These are phyloP conservation scores for Myripristis murdjan DNA, from an alignment of 2,797 vertebrate species.

Conservation along the genomic window DNA sequence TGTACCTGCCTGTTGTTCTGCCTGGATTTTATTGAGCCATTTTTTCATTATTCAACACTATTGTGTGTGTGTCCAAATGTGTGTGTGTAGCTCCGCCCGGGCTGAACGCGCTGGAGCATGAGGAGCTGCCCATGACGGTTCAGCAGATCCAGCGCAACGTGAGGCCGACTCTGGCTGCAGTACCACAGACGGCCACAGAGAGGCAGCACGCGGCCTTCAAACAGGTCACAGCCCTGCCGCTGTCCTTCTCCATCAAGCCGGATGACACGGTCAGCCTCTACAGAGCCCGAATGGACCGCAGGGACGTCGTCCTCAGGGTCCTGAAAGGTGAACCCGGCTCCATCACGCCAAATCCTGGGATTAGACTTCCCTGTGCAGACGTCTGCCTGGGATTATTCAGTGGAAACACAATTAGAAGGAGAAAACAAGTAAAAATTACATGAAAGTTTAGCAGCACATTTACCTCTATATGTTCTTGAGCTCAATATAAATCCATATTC, in stretches of 20 bases:
- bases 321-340: constrained; percentile 74
- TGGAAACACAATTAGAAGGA: no score
- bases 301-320: constrained; percentile 73
- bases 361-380: not conserved
- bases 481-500: no score
- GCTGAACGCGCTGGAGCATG: constrained; percentile 82
- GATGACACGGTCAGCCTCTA: constrained; percentile 52
- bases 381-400: no score
- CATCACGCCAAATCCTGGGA: not conserved
- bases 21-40: no score
- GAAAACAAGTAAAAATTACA: no score
- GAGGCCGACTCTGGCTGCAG: constrained; percentile 30
- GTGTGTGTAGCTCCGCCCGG: constrained; percentile 76
- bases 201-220: constrained; percentile 64
- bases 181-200: constrained; percentile 49
- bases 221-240: constrained; percentile 64
- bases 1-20: no score
- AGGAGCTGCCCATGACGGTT: constrained; percentile 77
- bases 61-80: not conserved
- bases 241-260: constrained; percentile 55
- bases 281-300: constrained; percentile 77
- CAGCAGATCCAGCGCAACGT: constrained; percentile 38
- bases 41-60: no score
- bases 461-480: no score
- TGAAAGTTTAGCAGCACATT: no score